These are phyloP conservation scores for Platyura marginata DNA, from an alignment of 1,140 invertebrate genomes.

Conservation along the genomic window DNA sequence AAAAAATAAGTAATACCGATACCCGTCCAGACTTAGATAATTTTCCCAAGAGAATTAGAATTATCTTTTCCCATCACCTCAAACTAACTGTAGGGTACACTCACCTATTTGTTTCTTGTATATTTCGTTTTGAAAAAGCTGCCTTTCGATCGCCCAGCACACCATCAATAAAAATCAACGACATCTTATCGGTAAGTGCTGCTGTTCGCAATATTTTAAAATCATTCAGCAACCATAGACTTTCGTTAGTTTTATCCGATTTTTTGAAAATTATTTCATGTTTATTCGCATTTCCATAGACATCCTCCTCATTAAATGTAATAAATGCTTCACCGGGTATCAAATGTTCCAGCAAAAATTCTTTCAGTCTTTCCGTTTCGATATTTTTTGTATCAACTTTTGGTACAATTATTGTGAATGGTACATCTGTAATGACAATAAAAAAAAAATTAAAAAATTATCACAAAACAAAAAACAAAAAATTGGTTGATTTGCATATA, in stretches of 20 bases:
- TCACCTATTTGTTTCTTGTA: constrained; percentile 24
- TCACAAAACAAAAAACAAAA: not conserved
- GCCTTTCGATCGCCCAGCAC: constrained; percentile 23
- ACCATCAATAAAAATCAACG: constrained; percentile 22
- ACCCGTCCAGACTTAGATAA: not conserved
- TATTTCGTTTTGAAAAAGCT: constrained; percentile 23
- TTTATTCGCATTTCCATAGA: constrained; percentile 22
- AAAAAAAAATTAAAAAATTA: not conserved
- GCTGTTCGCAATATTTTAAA: constrained; percentile 22
- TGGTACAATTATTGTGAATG: constrained; percentile 36
- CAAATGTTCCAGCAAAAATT: constrained; percentile 34
- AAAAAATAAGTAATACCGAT: not conserved
- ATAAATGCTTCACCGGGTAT: constrained; percentile 29
- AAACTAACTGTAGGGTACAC: too few relatives aligned
- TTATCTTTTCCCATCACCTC: too few relatives aligned
- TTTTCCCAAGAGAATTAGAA: too few relatives aligned
- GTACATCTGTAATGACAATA: constrained; percentile 26
- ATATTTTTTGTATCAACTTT: constrained; percentile 29
- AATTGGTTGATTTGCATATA: not conserved
- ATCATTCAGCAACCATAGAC: constrained; percentile 23
- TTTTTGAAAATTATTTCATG: constrained; percentile 25
- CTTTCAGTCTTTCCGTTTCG: constrained; percentile 28
- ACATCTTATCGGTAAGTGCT: constrained; percentile 21
- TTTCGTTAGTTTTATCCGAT: constrained; percentile 32
- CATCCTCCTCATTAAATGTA: constrained; percentile 27